These are phyloP conservation scores for Fistularia tabacaria DNA, from an alignment of 2,797 vertebrate species.

Conservation along the genomic window DNA sequence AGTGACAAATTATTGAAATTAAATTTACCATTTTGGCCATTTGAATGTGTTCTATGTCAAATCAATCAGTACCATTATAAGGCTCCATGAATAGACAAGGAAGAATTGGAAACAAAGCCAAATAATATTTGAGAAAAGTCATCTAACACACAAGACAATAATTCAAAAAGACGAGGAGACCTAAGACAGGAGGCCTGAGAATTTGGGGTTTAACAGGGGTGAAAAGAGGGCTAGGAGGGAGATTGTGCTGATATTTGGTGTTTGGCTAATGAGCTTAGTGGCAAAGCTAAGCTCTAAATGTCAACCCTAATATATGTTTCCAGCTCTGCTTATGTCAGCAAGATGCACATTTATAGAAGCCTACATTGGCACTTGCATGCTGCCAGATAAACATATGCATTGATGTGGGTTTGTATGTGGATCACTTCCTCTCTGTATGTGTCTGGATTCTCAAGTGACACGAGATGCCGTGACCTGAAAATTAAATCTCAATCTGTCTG, in stretches of 20 bases:
- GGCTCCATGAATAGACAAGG: constrained; percentile 26
- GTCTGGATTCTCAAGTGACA: constrained; percentile 69
- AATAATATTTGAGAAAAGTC: constrained; percentile 36
- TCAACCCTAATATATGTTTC: constrained; percentile 70
- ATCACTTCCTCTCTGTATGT: constrained; percentile 54
- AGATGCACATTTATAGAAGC: constrained; percentile 47
- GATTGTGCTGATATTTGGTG: constrained; percentile 73
- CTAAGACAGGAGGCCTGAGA: constrained; percentile 1
- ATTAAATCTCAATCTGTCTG: constrained; percentile 72
- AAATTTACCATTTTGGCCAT: constrained; percentile 60
- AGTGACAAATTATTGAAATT: constrained; percentile 64
- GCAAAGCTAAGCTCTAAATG: constrained; percentile 70
- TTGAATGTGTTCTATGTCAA: constrained; percentile 39
- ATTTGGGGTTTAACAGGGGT: constrained; percentile 7
- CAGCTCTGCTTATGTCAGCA: constrained; percentile 68
- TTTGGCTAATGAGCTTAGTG: constrained; percentile 72
- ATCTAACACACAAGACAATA: constrained; percentile 10
- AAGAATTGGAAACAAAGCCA: constrained; percentile 35
- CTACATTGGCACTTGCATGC: constrained; percentile 28
- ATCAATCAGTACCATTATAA: constrained; percentile 53
- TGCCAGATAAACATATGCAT: constrained; percentile 13
- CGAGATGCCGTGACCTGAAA: constrained; percentile 72
- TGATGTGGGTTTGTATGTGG: constrained; percentile 11
- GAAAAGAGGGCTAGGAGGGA: constrained; percentile 26
- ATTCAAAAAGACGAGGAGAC: constrained; percentile 2